Base-by-base conservation (phyloP, 2,888 invertebrate species). In the Drymonia ruficornis region DNA sequence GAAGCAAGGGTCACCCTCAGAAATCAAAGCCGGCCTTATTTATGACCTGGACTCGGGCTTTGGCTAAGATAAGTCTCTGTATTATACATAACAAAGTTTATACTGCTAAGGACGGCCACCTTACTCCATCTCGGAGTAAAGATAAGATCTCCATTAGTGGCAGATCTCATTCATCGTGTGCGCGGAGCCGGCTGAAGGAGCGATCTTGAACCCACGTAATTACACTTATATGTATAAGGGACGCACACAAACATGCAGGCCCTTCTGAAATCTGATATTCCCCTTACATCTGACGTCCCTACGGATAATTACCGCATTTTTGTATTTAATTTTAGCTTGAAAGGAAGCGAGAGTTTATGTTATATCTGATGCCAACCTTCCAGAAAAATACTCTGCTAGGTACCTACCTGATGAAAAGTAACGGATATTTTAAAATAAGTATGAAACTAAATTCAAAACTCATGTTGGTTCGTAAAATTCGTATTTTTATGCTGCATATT, bases 61-160 rank as follows among this genome's bases (percentile, higher is more conserved):
- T 78, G 76, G 79, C 73, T 74, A 71, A 88, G 87, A 89, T 90
- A 89, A 89, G 83, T 83, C 84, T 78, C 78, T 72, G 80, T 86
- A 82, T 83, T 83, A 84, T 84, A 87, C 80, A 84, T 84, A 84
- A 81, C 83, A 83, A 83, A 87, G 80, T 88, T 87, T 85, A 84
- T 87, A 81, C 84, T 81, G 82, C 81, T 82, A 80, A 84, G 80
- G 79, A 76, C 74, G 81, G 81, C 80, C 80, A 87, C 87, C 87
- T 89, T 84, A 81, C 85, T 87, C 81, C 77, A 84, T 87, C 82
- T 83, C 61, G 73, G 76, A 80, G 74, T 70, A 73, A 71, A 83
- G 91, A 91, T 91, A 91, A 89, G 81, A 89, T 89, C 89, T 85
- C 84, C 86, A 90, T 91, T 89, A 89, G 89, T 82, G 81, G 83